Evolutionary conservation across 2,888 invertebrate genomes (phyloP).

Genomic region (Gisinianus flammeolus): DNA sequence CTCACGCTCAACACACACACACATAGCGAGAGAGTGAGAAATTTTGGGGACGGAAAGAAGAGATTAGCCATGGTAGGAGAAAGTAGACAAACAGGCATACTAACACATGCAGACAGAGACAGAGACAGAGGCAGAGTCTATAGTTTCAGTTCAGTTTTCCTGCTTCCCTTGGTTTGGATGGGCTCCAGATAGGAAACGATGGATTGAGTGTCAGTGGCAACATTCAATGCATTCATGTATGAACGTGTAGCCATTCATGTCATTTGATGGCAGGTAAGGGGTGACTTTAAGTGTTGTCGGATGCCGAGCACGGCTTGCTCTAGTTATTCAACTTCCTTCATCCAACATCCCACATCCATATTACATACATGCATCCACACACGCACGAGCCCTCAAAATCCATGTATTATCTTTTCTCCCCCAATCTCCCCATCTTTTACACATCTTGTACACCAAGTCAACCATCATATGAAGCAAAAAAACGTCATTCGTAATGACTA

Average conservation of each 20-base stretch:
- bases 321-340: too few relatives aligned
- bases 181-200: constrained; percentile 10
- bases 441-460: not conserved
- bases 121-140: not conserved
- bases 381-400: too few relatives aligned
- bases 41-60: not conserved
- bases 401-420: not conserved
- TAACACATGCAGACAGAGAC: not conserved
- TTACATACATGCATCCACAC: too few relatives aligned
- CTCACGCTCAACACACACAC: too few relatives aligned
- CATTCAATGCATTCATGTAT: constrained; percentile 32
- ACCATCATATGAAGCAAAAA: too few relatives aligned
- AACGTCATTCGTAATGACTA: too few relatives aligned
- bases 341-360: too few relatives aligned
- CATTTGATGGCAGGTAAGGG: constrained; percentile 15
- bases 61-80: too few relatives aligned
- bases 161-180: not conserved
- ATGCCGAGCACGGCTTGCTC: too few relatives aligned
- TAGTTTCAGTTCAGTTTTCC: not conserved
- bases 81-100: not conserved
- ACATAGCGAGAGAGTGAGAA: not conserved
- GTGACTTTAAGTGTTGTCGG: not conserved
- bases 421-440: not conserved
- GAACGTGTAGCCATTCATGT: constrained; percentile 23
- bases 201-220: constrained; percentile 27